phyloP scores from a whole-genome alignment of 1,140 invertebrate genomes.

The Pseudoatta argentina region DNA sequence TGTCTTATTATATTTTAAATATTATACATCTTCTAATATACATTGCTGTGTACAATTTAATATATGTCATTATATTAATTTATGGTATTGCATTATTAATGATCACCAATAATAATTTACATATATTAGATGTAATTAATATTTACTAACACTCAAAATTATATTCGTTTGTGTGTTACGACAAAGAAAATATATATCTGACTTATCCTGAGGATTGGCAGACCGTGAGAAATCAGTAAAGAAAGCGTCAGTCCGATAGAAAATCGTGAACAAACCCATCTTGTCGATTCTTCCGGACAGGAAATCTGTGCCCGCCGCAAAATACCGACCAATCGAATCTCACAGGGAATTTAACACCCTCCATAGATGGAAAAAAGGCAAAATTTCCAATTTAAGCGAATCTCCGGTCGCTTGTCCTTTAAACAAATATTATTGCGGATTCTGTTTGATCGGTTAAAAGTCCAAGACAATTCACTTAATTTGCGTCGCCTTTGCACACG shows the following conservation, averaged over 20 bases:
- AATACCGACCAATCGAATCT: constrained; percentile 85
- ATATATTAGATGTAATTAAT: not conserved
- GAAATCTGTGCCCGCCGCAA: constrained; percentile 80
- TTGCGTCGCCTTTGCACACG: not conserved
- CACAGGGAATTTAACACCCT: constrained; percentile 86
- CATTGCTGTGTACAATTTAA: not conserved
- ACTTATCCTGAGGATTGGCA: not conserved
- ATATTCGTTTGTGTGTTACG: not conserved
- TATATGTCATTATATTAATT: not conserved
- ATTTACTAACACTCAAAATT: not conserved
- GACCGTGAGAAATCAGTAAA: constrained; percentile 24
- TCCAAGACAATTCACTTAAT: constrained; percentile 17
- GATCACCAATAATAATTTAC: not conserved
- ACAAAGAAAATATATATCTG: not conserved
- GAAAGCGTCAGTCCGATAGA: constrained; percentile 48
- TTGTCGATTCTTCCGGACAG: constrained; percentile 79
- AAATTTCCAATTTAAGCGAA: constrained; percentile 85
- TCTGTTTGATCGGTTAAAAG: constrained; percentile 54
- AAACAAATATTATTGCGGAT: constrained; percentile 73
- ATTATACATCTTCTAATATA: not conserved
- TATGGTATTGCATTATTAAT: not conserved
- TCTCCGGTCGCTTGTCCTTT: constrained; percentile 81
- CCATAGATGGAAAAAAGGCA: constrained; percentile 78
- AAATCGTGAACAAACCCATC: constrained; percentile 76
- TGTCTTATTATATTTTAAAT: not conserved